These are phyloP conservation scores for Oncorhynchus kisutch DNA, from an alignment of 2,113 vertebrate genomes.

Conservation along the genomic window DNA sequence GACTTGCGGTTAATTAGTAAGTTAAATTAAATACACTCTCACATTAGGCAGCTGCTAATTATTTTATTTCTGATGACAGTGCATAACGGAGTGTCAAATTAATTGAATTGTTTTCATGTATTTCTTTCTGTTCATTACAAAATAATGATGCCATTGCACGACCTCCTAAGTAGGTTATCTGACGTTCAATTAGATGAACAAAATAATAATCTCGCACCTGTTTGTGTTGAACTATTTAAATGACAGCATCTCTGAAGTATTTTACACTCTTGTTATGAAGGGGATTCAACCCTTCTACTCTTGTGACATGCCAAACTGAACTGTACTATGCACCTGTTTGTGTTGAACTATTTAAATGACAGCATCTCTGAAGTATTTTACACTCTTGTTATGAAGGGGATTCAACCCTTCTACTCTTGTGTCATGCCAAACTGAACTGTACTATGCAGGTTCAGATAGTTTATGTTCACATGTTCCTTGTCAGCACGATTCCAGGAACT, in stretches of 20 bases:
- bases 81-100: constrained; percentile 57
- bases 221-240: background rate
- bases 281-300: background rate
- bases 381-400: background rate
- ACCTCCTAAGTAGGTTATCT: constrained; percentile 41
- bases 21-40: constrained; percentile 69
- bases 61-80: constrained; percentile 54
- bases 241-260: background rate
- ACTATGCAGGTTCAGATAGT: too few relatives aligned
- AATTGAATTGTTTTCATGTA: constrained; percentile 59
- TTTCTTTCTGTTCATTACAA: constrained; percentile 59
- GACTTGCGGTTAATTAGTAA: constrained; percentile 70
- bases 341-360: background rate
- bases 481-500: too few relatives aligned
- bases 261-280: background rate
- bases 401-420: background rate
- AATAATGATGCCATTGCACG: constrained; percentile 40
- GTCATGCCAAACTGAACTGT: too few relatives aligned
- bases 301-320: too few relatives aligned
- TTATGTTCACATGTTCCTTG: too few relatives aligned
- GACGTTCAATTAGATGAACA: background rate
- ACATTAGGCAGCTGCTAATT: constrained; percentile 58
- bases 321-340: background rate
- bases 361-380: background rate
- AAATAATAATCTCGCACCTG: background rate